These are phyloP conservation scores for Rhodinocichla rosea DNA, from an alignment of 2,113 vertebrate species.

Conservation along the genomic window DNA sequence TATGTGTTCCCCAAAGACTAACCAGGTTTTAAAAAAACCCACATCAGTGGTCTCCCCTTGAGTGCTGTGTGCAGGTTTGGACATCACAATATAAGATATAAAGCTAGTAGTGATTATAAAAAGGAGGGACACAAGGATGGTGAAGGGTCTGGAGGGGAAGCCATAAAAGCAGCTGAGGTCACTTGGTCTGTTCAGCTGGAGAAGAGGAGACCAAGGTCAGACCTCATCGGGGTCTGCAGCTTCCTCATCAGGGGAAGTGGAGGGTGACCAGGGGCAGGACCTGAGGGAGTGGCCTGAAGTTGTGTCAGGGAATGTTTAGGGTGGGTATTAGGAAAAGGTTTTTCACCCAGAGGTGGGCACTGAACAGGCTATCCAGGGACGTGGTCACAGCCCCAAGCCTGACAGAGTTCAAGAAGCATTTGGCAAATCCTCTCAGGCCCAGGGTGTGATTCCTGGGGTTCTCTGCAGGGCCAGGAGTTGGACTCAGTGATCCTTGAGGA, in stretches of 20 bases:
- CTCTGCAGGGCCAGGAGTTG: background rate
- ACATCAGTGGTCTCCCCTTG: background rate
- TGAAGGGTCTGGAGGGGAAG: background rate
- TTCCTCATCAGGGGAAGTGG: background rate
- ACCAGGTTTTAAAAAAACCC: background rate
- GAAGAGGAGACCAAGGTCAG: background rate
- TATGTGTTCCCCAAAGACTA: background rate
- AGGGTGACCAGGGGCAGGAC: background rate
- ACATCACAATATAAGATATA: background rate
- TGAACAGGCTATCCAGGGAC: background rate
- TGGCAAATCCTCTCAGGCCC: background rate
- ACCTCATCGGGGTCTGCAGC: background rate
- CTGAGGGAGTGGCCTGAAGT: background rate
- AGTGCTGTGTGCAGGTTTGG: background rate
- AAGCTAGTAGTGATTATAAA: background rate
- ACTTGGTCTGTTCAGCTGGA: background rate
- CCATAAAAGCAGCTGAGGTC: background rate
- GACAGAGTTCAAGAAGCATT: rapidly evolving
- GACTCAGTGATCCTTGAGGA: background rate
- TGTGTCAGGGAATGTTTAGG: background rate
- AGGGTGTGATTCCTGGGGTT: background rate
- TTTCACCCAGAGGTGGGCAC: background rate
- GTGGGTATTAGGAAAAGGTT: background rate
- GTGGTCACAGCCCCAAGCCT: background rate
- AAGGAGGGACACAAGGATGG: background rate